Conservation (phyloP, 92 coral and sea anemone genomes). For the Epizoanthus stellaris region DNA sequence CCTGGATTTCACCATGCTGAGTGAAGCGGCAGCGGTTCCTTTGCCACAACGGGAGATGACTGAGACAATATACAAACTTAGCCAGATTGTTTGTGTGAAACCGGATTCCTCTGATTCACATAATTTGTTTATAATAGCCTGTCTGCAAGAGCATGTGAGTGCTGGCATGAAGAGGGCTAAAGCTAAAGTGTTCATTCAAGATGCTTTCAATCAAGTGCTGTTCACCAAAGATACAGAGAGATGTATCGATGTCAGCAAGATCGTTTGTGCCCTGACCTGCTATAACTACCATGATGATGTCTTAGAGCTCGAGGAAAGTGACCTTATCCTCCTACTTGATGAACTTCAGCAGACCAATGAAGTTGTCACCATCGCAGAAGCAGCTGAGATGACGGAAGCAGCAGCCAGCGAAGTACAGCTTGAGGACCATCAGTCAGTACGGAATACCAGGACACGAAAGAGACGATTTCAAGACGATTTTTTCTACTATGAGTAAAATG, state of each 20-base stretch:
- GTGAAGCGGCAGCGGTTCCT: constrained; percentile 61
- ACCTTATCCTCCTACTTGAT: constrained; percentile 76
- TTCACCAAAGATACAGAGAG: constrained; percentile 71
- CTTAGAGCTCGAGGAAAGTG: constrained; percentile 61
- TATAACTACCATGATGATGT: constrained; percentile 59
- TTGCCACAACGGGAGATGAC: constrained; percentile 45
- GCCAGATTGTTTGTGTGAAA: constrained; percentile 70
- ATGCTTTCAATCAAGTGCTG: constrained; percentile 71
- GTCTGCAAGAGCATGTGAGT: constrained; percentile 65
- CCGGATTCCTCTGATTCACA: constrained; percentile 51
- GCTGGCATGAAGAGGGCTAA: constrained; percentile 56
- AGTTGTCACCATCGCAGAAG: constrained; percentile 65
- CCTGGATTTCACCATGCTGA: constrained; percentile 56
- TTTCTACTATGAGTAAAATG: constrained; percentile 66
- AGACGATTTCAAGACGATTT: constrained; percentile 69
- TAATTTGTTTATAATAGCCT: constrained; percentile 60
- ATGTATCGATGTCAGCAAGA: constrained; percentile 64
- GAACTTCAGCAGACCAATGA: constrained; percentile 68
- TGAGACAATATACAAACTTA: constrained; percentile 48
- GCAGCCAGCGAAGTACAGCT: constrained; percentile 59
- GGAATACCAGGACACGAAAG: constrained; percentile 70
- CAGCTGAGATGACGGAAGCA: constrained; percentile 66
- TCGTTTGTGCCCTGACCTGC: constrained; percentile 68
- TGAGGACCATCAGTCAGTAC: constrained; percentile 58
- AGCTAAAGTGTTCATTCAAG: constrained; percentile 64